Percentiles rank a stretch among this genome's conserved stretches.
phyloP scores from a whole-genome alignment of 2,113 vertebrate genomes.

The Laticauda laticaudata region DNA sequence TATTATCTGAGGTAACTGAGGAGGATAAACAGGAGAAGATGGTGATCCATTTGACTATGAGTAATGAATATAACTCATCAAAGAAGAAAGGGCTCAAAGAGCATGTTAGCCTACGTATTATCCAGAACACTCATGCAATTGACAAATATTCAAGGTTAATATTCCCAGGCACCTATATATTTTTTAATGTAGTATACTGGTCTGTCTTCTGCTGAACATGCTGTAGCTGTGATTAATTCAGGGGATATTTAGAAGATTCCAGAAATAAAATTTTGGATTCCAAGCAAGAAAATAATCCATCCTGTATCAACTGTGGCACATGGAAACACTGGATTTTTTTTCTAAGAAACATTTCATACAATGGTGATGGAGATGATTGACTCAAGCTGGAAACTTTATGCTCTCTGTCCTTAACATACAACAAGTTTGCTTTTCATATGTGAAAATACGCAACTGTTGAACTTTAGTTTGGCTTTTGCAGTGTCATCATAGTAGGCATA shows the following conservation, averaged over 20 bases:
- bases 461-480: slow-evolving; percentile 18
- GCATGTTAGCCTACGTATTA: slow-evolving; percentile 78
- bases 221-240: slow-evolving; percentile 10
- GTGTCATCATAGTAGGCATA: fast-evolving
- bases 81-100: slow-evolving; percentile 80
- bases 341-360: background rate
- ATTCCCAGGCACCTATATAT: slow-evolving; percentile 90
- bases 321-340: background rate
- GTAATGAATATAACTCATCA: slow-evolving; percentile 73
- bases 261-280: background rate
- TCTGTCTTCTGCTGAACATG: slow-evolving; percentile 84
- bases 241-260: slow-evolving; percentile 11
- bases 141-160: slow-evolving; percentile 94
- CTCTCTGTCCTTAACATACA: slow-evolving; percentile 10
- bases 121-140: slow-evolving; percentile 89
- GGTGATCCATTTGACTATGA: slow-evolving; percentile 83
- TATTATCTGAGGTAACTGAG: slow-evolving; percentile 77
- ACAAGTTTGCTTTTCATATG: slow-evolving; percentile 26
- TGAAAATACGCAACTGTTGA: slow-evolving; percentile 27
- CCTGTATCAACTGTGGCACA: slow-evolving; percentile 23
- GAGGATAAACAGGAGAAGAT: slow-evolving; percentile 87
- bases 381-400: slow-evolving; percentile 26
- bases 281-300: slow-evolving; percentile 26
- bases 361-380: slow-evolving; percentile 9
- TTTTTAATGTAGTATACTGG: slow-evolving; percentile 98